phyloP scores from a whole-genome alignment of 2,888 invertebrate genomes.

The Epinotia bilunana region DNA sequence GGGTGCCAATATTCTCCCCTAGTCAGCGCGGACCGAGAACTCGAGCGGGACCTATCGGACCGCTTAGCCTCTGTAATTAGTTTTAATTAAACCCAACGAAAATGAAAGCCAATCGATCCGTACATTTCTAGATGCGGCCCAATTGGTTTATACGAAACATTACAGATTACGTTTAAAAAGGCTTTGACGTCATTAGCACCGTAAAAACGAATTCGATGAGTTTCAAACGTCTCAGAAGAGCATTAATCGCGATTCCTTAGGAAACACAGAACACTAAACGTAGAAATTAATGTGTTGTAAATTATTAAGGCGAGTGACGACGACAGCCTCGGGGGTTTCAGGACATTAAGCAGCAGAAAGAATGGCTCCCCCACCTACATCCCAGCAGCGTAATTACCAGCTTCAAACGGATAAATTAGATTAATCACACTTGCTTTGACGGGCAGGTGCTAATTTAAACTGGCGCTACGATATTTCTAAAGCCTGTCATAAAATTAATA shows the following conservation, averaged over 20 bases:
- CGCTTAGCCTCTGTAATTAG: constrained; percentile 74
- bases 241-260: constrained; percentile 45
- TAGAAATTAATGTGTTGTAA: constrained; percentile 58
- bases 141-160: constrained; percentile 13
- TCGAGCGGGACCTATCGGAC: constrained; percentile 64
- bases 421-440: constrained; percentile 74
- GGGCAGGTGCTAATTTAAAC: constrained; percentile 75
- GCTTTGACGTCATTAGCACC: constrained; percentile 25
- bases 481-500: constrained; percentile 57
- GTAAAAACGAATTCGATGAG: constrained; percentile 37
- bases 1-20: constrained; percentile 73
- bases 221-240: constrained; percentile 43
- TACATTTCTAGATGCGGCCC: constrained; percentile 48
- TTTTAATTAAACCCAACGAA: constrained; percentile 78
- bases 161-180: constrained; percentile 14
- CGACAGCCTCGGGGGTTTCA: constrained; percentile 52
- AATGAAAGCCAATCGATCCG: constrained; percentile 61
- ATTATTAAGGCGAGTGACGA: constrained; percentile 63
- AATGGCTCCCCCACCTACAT: constrained; percentile 59
- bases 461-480: constrained; percentile 60
- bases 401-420: constrained; percentile 75
- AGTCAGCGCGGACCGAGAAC: constrained; percentile 63
- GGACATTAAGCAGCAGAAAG: constrained; percentile 52
- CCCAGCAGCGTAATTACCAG: constrained; percentile 67
- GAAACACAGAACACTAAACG: constrained; percentile 55